Base-by-base conservation (phyloP, 1,140 invertebrate genomes). In the Anadara kagoshimensis region DNA sequence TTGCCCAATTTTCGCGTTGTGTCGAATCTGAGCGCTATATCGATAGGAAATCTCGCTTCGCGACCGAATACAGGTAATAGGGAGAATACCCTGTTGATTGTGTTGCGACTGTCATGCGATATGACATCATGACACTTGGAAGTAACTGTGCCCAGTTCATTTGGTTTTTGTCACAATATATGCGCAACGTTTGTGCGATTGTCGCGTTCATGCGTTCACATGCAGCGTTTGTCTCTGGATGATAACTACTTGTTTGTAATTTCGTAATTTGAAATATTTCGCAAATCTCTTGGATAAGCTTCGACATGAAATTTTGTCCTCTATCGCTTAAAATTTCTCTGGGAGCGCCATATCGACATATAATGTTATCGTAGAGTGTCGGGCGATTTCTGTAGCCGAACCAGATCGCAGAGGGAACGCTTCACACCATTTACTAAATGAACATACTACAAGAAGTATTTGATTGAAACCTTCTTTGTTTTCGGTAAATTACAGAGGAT, bases 241-340 rank as follows among this genome's bases (percentile, higher is more conserved):
- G n/a, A n/a, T n/a, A n/a, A n/a, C n/a, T n/a, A n/a, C n/a, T n/a
- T n/a, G n/a, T n/a, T n/a, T n/a, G n/a, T n/a, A n/a, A n/a, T n/a
- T n/a, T n/a, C n/a, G n/a, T n/a, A n/a, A n/a, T n/a, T n/a, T n/a
- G n/a, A n/a, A n/a, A n/a, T n/a, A n/a, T n/a, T n/a, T n/a, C n/a
- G 41, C 70, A 72, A 12, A 65, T 49, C 16, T 62, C 71, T 36
- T 66, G n/a, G 3, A 73, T 26, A 16, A 75, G 59, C 20, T 69
- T 68, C 7, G 66, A 69, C 44, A 61, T 76, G 64, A 71, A 76
- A n/a, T 76, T 70, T 18, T 56, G 43, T 22, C 68, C 74, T 54
- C 63, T 16, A 54, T 76, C 68, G 26, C 45, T 71, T 43, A 71
- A 16, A 24, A 76, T 36, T 53, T 45, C 56, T 54, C 36, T 11